A percentile compares a stretch with the other conserved stretches of the same genome.
Evolutionary conservation across 2,888 invertebrate genomes (phyloP).

Genomic region (Crioceris asparagi): DNA sequence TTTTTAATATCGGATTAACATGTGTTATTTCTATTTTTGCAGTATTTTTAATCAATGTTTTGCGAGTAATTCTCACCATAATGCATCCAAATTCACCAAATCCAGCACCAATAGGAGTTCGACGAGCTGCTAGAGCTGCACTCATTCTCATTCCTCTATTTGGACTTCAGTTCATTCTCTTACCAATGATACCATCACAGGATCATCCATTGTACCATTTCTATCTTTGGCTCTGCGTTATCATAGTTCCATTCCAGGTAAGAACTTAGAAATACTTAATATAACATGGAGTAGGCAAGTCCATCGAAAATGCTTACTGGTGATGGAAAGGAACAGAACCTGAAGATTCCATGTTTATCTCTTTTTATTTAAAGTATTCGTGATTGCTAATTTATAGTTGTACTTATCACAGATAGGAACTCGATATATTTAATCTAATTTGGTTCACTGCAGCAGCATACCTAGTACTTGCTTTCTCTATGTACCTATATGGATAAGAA

Average conservation of each 20-base stretch:
- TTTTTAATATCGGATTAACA: not conserved
- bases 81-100: slow-evolving; percentile 51
- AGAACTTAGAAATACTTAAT: slow-evolving; percentile 10
- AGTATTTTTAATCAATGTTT: slow-evolving; percentile 58
- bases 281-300: too few species aligned
- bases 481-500: too few species aligned
- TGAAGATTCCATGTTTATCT: too few species aligned
- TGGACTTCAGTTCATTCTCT: slow-evolving; percentile 60
- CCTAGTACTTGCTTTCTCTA: too few species aligned
- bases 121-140: slow-evolving; percentile 59
- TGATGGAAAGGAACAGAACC: too few species aligned
- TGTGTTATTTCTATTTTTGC: slow-evolving; percentile 22
- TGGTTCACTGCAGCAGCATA: too few species aligned
- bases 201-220: slow-evolving; percentile 45
- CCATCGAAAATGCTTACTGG: too few species aligned
- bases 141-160: slow-evolving; percentile 67
- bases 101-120: slow-evolving; percentile 47
- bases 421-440: too few species aligned
- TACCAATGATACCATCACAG: slow-evolving; percentile 54
- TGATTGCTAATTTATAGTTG: too few species aligned
- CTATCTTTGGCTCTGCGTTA: slow-evolving; percentile 56
- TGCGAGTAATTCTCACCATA: slow-evolving; percentile 53
- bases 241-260: slow-evolving; percentile 63
- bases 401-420: too few species aligned
- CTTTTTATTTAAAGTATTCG: too few species aligned